Conservation (phyloP, 1,140 invertebrate species). For the Trichonephila clavata region DNA sequence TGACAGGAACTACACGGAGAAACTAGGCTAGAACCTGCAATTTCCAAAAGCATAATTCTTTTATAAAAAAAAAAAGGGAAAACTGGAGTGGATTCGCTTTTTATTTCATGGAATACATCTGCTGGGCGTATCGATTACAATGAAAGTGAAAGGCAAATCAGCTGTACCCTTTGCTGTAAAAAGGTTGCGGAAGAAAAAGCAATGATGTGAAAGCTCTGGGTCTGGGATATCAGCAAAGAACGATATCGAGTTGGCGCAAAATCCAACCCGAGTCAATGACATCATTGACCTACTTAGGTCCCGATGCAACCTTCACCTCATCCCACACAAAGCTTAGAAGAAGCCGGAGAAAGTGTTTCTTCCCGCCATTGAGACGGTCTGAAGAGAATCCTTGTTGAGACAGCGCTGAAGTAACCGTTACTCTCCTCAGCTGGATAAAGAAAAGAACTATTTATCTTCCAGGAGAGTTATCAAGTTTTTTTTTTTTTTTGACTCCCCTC, state of each 20-base stretch:
- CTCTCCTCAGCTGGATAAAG: neutral
- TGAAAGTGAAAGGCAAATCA: slow-evolving; percentile 43
- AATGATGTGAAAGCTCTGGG: neutral
- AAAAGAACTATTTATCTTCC: too few species aligned
- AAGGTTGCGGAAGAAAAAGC: neutral
- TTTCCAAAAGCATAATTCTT: neutral
- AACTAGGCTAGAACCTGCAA: slow-evolving; percentile 10
- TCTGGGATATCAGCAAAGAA: neutral
- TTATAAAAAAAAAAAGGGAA: neutral
- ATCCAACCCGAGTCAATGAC: slow-evolving; percentile 23
- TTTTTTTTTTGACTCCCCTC: too few species aligned
- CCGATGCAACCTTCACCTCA: slow-evolving; percentile 2
- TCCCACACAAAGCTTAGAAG: neutral
- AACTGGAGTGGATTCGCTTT: slow-evolving; percentile 26
- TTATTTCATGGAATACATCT: slow-evolving; percentile 8
- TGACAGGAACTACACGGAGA: neutral
- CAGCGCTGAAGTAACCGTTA: neutral
- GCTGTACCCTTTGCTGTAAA: neutral
- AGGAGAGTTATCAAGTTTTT: too few species aligned
- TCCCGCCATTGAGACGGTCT: neutral
- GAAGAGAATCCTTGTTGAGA: neutral
- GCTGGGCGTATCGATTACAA: slow-evolving; percentile 42
- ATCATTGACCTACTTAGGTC: slow-evolving; percentile 13
- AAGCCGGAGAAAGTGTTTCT: neutral
- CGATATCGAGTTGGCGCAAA: neutral